Evolutionary conservation across 1,140 invertebrate genomes (phyloP).

Genomic region (Hestina assimilis): DNA sequence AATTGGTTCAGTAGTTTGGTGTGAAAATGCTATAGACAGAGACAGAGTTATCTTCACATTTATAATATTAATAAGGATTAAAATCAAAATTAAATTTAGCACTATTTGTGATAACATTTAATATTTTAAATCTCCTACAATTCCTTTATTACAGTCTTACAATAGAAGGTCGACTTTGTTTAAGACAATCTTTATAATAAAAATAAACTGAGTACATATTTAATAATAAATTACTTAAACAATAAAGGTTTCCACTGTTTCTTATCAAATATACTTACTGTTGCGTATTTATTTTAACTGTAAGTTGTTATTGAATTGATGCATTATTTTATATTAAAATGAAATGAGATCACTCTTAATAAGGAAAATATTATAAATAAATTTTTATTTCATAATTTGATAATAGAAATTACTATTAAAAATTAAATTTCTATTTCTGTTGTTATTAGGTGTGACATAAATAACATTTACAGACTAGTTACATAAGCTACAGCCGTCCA

Average conservation of each 20-base stretch:
- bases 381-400: too few species aligned
- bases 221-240: background rate
- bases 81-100: background rate
- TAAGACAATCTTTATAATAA: background rate
- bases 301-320: background rate
- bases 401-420: too few species aligned
- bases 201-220: background rate
- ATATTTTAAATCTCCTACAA: background rate
- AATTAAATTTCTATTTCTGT: too few species aligned
- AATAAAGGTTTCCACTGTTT: background rate
- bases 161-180: background rate
- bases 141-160: background rate
- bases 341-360: too few species aligned
- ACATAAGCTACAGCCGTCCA: too few species aligned
- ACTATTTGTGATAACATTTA: background rate
- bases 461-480: too few species aligned
- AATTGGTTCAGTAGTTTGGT: too few species aligned
- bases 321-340: too few species aligned
- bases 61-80: background rate
- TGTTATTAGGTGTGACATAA: too few species aligned
- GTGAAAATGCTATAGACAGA: too few species aligned
- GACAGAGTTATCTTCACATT: too few species aligned
- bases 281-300: background rate
- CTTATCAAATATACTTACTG: background rate
- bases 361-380: too few species aligned